Conservation (phyloP, 2,888 invertebrate species). For the Amphimallon solstitiale region DNA sequence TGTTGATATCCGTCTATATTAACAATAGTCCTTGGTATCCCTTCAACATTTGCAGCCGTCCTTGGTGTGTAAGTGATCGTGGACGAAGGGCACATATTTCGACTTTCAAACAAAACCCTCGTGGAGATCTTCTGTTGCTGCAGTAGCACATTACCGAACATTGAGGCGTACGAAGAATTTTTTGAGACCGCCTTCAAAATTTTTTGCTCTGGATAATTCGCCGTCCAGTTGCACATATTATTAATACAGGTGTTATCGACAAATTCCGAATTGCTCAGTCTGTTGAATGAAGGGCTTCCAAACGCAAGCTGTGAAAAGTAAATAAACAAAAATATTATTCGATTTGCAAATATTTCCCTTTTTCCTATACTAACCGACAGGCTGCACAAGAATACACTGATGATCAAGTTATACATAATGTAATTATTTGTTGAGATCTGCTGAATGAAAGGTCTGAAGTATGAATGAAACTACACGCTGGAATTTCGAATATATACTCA, state of each 20-base stretch:
- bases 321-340: too few relatives aligned
- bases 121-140: not conserved
- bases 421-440: too few relatives aligned
- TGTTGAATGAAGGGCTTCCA: too few relatives aligned
- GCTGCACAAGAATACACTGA: too few relatives aligned
- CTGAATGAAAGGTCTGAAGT: too few relatives aligned
- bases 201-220: not conserved
- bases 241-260: not conserved
- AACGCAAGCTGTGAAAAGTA: too few relatives aligned
- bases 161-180: not conserved
- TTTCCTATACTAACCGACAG: too few relatives aligned
- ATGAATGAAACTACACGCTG: too few relatives aligned
- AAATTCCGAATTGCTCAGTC: not conserved
- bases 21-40: constrained; percentile 23
- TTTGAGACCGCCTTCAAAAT: not conserved
- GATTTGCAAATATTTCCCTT: too few relatives aligned
- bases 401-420: too few relatives aligned
- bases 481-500: too few relatives aligned
- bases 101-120: not conserved
- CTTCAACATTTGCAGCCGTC: constrained; percentile 6
- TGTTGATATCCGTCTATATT: constrained; percentile 22
- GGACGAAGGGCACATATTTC: constrained; percentile 23
- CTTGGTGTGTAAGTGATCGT: constrained; percentile 2
- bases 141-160: constrained; percentile 15
- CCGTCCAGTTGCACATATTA: not conserved